Base-by-base conservation (phyloP, 1,140 invertebrate species). In the Bombus huntii region DNA sequence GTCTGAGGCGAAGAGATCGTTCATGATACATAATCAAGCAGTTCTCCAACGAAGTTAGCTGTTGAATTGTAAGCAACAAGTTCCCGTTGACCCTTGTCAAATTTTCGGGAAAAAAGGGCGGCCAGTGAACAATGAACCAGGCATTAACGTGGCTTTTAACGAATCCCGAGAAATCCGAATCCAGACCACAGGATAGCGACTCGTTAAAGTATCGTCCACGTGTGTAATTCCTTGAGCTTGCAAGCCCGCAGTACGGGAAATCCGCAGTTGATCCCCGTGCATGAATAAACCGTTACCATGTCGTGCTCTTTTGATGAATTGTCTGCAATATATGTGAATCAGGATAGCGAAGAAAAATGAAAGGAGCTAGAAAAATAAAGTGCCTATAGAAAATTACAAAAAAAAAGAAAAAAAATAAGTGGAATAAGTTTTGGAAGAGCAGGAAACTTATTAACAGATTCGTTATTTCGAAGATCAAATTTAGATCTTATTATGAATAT, bases 281-380 rank as follows among this genome's bases (percentile, higher is more conserved):
- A 94, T 93, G 94, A 94, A 94, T 95, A 93, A 95, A 90, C 87
- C 89, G 94, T 93, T 93, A 94, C 88, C 89, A 74, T 88, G 89
- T 89, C 39, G 57, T 85, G 91, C 91, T 92, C 88, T 90, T 86
- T 93, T 95, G 94, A 94, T 94, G 93, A 94, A 94, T 94, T 86
- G 92, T 92, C 78, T 74, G 72, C 34, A 84, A 44, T 73, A 42
- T 71, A 31, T 25, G 70, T 15, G 53, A 70, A 25, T 70, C 34
- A n/a, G 57, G 22, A 59, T 28, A 25, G 25, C 2, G 22, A 42
- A 83, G 77, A 87, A 83, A 86, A 89, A 81, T 90, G 88, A 82
- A 78, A 70, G 66, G 22, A 12, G 15, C 22, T 34, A 62, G 18
- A 47, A 57, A 78, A 70, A 31, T 77, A 71, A 34, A 34, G 15